Evolutionary conservation across 2,113 vertebrate species (phyloP), one percentile per base, ranked within the genome.

Genomic region (Triplophysa tibetana): DNA sequence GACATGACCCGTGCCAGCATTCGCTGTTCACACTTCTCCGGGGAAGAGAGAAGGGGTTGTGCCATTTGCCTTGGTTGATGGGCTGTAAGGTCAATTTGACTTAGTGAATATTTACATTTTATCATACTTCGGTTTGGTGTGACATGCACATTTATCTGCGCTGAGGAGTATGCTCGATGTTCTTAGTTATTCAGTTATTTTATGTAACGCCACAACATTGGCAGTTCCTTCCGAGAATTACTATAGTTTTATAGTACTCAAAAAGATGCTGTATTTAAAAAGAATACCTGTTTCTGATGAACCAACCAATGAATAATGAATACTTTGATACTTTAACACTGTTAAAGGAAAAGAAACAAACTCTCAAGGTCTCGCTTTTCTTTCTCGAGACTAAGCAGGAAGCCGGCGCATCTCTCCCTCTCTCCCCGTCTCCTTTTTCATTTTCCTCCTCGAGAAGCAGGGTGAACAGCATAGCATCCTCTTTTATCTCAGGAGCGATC

Each of bases 401-500:
- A 79, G 81, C 66, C 62, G 62, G 79, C 75, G 76, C 70, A 83
- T 82, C 41, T 52, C 62, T 75, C 54, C 13, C 41, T 82, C 41
- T 52, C 62, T 75, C 54, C 13, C 41, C 17, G 17, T n/a, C 68
- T 43, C 61, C 69, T 64, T 65, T 77, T 78, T 68, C 63, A 24
- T 50, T 81, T 77, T 62, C 83, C 82, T 81, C 70, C 63, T 66
- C 21, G 77, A 82, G 68, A 76, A 83, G 70, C 75, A 69, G 68
- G 77, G 69, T 64, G 77, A 74, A 75, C 11, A 54, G 83, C 69
- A 69, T 73, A 82, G 82, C 43, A 61, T 85, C 75, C 66, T 74
- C 82, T 86, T 85, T 88, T 84, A 88, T 88, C 85, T 84, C 65
- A 45, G 21, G 63, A 83, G 78, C 70, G 60, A 88, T 88, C 87